Base-by-base conservation (phyloP, 2,797 vertebrate species). In the Adelosebastes latens region DNA sequence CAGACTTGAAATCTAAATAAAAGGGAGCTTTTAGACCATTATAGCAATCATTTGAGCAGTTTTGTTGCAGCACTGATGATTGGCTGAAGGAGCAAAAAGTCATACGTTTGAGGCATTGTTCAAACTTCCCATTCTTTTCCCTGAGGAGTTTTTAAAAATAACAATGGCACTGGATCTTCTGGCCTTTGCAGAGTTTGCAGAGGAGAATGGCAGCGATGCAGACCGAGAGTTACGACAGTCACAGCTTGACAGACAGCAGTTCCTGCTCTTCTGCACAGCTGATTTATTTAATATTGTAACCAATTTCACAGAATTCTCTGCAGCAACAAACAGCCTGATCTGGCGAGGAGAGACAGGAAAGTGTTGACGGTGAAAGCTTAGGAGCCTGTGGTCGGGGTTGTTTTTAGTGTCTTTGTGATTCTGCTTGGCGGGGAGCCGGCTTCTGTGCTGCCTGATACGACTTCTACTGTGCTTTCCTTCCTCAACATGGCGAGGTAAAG, bases 351-450 rank as follows among this genome's bases (percentile, higher is more conserved):
- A 49, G 82, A 88, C 69, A 0, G 61, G 72, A 22, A 39, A 76
- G 82, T 76, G 85, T 75, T 80, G 74, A 75, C 62, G 39, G 74
- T 81, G 80, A 79, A 84, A 79, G 77, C 75, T 18, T 83, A 84
- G 80, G 55, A 84, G 77, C 72, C 88, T 81, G 87, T 18, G 87
- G 83, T 81, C 65, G 0, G 83, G 24, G 24, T 74, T 84, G 83
- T 80, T 91, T 88, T 87, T 81, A 87, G 81, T 80, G 84, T 88
- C 76, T 85, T 77, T 87, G 52, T 36, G 75, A 81, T 84, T 83
- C 78, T 22, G 75, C 84, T 49, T 61, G 83, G 87, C 76, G 14
- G 81, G 49, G 4, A 81, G 6, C 63, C 77, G 27, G 77, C 55
- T 69, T 60, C 83, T 80, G 81, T 73, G 1, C 36, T 10, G 55